Conservation (phyloP, 1,140 invertebrate species). For the Apis laboriosa region DNA sequence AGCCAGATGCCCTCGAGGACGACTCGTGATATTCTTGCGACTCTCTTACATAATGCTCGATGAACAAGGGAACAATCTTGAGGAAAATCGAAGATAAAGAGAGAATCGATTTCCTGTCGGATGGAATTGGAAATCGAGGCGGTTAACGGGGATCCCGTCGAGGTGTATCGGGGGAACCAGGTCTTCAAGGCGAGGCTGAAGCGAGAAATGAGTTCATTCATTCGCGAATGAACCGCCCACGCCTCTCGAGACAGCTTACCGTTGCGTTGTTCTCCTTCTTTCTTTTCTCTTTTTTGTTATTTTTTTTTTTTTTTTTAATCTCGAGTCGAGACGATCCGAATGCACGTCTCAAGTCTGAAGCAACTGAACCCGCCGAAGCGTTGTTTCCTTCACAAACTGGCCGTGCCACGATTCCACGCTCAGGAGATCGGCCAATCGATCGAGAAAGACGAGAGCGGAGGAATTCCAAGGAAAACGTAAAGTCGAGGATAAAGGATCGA, state of each 20-base stretch:
- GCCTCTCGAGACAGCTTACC: conserved; percentile 22
- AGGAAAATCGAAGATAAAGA: conserved; percentile 44
- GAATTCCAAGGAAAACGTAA: conserved; percentile 45
- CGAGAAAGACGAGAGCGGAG: conserved; percentile 32
- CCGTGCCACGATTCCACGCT: conserved; percentile 62
- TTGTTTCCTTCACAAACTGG: conserved; percentile 12
- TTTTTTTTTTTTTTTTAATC: neutral
- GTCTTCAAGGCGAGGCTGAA: conserved; percentile 31
- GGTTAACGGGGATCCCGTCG: conserved; percentile 57
- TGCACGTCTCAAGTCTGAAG: neutral
- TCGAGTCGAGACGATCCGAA: conserved; percentile 35
- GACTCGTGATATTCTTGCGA: conserved; percentile 21
- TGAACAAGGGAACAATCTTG: conserved; percentile 39
- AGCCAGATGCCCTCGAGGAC: conserved; percentile 11
- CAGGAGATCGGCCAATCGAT: conserved; percentile 54
- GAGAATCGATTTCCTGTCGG: conserved; percentile 40
- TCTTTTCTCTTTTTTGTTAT: neutral
- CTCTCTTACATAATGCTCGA: conserved; percentile 5
- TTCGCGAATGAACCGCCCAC: conserved; percentile 45
- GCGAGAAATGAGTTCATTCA: conserved; percentile 38
- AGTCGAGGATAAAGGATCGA: conserved; percentile 6
- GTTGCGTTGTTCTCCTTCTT: conserved; percentile 18
- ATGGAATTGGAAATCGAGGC: conserved; percentile 53
- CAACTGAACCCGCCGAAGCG: conserved; percentile 26
- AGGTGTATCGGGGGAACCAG: conserved; percentile 28